A percentile compares a stretch with the other conserved stretches of the same genome.
phyloP scores from a whole-genome alignment of 2,113 vertebrate species.

The Plecturocebus donacophilus region DNA sequence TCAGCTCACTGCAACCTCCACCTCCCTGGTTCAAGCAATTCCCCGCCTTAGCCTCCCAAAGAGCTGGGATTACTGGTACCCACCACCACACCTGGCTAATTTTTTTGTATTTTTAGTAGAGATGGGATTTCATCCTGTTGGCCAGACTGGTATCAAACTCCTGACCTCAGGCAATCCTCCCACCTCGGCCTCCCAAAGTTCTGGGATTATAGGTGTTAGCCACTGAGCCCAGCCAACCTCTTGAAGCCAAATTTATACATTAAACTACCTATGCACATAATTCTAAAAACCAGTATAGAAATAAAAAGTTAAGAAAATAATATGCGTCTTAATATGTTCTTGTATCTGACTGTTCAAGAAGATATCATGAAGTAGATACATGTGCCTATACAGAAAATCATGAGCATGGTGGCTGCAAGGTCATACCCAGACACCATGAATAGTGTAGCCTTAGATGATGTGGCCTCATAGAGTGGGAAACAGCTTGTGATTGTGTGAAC shows the following conservation, averaged over 20 bases:
- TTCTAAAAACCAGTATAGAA: background rate
- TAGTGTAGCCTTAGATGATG: background rate
- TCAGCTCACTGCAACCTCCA: background rate
- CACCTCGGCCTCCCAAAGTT: background rate
- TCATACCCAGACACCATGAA: accelerated
- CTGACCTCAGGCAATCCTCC: background rate
- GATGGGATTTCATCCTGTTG: background rate
- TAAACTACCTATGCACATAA: background rate
- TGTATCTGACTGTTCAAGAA: background rate
- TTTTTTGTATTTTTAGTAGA: background rate
- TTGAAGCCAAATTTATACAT: background rate
- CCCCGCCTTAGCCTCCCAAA: background rate
- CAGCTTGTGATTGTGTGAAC: background rate
- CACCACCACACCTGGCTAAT: background rate
- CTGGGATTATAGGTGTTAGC: background rate
- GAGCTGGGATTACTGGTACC: background rate
- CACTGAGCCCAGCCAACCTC: background rate
- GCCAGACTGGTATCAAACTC: background rate
- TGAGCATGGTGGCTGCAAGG: accelerated
- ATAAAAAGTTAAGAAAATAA: background rate
- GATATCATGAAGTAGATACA: too few relatives aligned
- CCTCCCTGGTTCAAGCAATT: background rate
- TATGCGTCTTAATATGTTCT: background rate
- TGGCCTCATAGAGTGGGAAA: background rate
- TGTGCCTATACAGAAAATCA: accelerated